Evolutionary conservation across 2,888 invertebrate genomes (phyloP).

Genomic region (Parelbella ahira): DNA sequence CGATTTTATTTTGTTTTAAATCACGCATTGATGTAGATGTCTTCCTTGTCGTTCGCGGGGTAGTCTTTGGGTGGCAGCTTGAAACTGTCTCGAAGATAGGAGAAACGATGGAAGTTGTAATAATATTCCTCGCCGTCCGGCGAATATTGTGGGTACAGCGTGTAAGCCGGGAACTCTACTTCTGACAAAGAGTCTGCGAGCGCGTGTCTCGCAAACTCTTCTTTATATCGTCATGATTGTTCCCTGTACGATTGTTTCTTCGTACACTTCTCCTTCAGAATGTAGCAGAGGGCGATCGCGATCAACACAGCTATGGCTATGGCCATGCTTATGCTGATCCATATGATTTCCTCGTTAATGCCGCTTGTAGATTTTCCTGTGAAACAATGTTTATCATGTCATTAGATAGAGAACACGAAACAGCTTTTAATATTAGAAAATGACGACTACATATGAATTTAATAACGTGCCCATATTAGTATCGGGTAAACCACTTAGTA

Average conservation of each 20-base stretch:
- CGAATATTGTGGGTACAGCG: constrained; percentile 69
- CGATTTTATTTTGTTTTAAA: constrained; percentile 25
- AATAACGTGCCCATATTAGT: no score
- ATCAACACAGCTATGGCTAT: constrained; percentile 90
- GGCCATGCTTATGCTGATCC: constrained; percentile 94
- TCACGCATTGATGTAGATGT: constrained; percentile 71
- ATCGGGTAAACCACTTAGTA: no score
- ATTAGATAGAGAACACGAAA: not conserved
- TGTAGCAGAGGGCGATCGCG: constrained; percentile 90
- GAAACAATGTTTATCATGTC: constrained; percentile 4
- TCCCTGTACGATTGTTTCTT: constrained; percentile 86
- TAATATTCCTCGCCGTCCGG: constrained; percentile 73
- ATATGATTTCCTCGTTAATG: constrained; percentile 93
- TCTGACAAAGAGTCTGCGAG: constrained; percentile 67
- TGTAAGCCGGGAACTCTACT: constrained; percentile 60
- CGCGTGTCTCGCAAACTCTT: constrained; percentile 73
- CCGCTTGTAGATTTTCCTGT: constrained; percentile 91
- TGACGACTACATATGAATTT: no score
- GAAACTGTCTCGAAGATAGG: constrained; percentile 64
- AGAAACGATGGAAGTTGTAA: constrained; percentile 72
- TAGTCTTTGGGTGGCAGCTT: constrained; percentile 70
- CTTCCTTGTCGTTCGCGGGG: constrained; percentile 51
- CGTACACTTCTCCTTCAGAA: constrained; percentile 89
- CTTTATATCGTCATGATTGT: constrained; percentile 83
- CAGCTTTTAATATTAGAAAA: no score